Conservation (phyloP, 2,888 invertebrate genomes). For the Cataglyphis altisquamis region DNA sequence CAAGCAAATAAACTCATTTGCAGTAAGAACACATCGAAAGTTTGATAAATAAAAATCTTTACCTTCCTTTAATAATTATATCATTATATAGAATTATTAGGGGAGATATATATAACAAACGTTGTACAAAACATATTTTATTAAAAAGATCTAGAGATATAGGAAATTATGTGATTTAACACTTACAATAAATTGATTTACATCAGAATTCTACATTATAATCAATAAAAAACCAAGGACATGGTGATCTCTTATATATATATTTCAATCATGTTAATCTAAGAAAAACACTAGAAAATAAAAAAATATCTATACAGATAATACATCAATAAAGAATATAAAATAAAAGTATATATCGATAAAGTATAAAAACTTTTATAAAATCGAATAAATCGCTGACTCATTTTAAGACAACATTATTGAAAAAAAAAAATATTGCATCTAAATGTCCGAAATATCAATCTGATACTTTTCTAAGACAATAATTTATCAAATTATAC, state of each 20-base stretch:
- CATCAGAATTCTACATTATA: constrained; percentile 57
- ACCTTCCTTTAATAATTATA: neutral
- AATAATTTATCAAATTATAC: neutral
- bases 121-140: constrained; percentile 82
- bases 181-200: constrained; percentile 75
- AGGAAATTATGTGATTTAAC: constrained; percentile 76
- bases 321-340: neutral
- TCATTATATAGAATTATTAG: neutral
- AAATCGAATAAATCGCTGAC: neutral
- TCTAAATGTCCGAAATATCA: neutral
- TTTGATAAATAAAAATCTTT: neutral
- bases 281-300: neutral
- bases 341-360: neutral
- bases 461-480: neutral
- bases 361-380: constrained; percentile 18
- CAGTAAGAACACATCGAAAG: constrained; percentile 36
- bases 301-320: constrained; percentile 30
- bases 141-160: constrained; percentile 78
- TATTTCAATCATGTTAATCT: constrained; percentile 16
- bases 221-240: constrained; percentile 38
- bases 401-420: neutral
- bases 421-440: neutral
- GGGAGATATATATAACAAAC: neutral
- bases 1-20: constrained; percentile 69
- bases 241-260: neutral